These are phyloP conservation scores for Griposia aprilina DNA, from an alignment of 2,888 invertebrate genomes.

Conservation along the genomic window DNA sequence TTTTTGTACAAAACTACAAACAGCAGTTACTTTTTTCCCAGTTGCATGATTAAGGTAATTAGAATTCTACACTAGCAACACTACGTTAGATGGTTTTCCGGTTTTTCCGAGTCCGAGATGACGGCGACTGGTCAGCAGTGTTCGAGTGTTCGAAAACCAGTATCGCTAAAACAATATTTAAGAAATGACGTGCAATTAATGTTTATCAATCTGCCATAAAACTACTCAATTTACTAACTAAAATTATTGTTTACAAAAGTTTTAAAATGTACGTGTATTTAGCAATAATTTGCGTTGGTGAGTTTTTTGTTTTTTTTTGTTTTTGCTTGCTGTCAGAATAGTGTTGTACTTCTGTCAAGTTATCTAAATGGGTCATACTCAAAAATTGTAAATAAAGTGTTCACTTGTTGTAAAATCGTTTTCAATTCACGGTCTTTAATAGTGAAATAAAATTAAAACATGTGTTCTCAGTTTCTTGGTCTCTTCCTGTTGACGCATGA, in stretches of 20 bases:
- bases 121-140: background rate
- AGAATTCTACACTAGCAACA: conserved; percentile 32
- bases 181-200: conserved; percentile 39
- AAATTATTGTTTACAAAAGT: conserved; percentile 14
- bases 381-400: too few species aligned
- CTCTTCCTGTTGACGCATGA: too few species aligned
- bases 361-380: background rate
- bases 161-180: conserved; percentile 6
- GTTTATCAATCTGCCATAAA: conserved; percentile 8
- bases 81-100: conserved; percentile 38
- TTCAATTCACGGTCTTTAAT: too few species aligned
- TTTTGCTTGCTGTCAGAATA: background rate
- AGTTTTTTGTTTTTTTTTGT: conserved; percentile 31
- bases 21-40: background rate
- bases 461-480: too few species aligned
- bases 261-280: conserved; percentile 52
- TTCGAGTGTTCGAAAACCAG: conserved; percentile 31
- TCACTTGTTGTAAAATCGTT: too few species aligned
- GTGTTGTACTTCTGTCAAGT: background rate
- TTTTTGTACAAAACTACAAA: background rate
- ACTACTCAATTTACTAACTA: conserved; percentile 39
- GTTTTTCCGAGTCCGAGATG: too few species aligned
- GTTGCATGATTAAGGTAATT: background rate
- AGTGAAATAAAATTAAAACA: too few species aligned
- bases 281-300: conserved; percentile 38